phyloP scores from a whole-genome alignment of 2,797 vertebrate species.

The Micropoecilia bifurca region DNA sequence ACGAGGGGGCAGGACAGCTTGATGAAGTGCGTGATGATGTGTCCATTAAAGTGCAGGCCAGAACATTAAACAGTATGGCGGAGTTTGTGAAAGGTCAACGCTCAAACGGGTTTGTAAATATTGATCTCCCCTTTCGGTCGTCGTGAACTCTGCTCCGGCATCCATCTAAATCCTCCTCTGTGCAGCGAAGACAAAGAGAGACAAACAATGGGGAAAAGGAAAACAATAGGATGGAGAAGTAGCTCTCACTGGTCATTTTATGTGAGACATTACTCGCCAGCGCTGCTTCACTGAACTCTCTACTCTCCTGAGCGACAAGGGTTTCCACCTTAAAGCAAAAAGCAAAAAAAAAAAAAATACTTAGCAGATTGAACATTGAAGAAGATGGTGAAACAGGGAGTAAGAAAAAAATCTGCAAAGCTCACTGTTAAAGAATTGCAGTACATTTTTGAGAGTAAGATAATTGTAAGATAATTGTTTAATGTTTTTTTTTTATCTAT shows the following conservation, averaged over 20 bases:
- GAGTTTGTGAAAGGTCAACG: conserved; percentile 67
- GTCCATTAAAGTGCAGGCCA: conserved; percentile 67
- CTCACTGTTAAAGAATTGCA: no score
- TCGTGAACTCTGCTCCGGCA: conserved; percentile 31
- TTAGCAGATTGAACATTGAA: no score
- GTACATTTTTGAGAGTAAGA: no score
- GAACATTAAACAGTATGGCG: conserved; percentile 74
- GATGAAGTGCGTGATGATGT: conserved; percentile 71
- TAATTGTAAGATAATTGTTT: no score
- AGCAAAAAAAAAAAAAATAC: background rate
- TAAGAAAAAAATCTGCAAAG: no score
- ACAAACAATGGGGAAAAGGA: conserved; percentile 11
- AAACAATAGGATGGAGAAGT: conserved; percentile 16
- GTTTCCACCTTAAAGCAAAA: conserved; percentile 4
- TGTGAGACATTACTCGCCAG: conserved; percentile 55
- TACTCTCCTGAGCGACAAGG: conserved; percentile 21
- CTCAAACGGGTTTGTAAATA: conserved; percentile 67
- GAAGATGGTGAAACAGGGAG: no score
- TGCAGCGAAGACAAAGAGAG: conserved; percentile 12
- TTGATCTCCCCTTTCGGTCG: conserved; percentile 67
- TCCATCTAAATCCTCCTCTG: conserved; percentile 50
- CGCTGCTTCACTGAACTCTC: conserved; percentile 56
- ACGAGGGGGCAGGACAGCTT: conserved; percentile 41
- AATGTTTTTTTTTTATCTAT: no score
- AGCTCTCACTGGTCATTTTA: conserved; percentile 48